A percentile compares a stretch with the other conserved stretches of the same genome.
Conservation (phyloP, 1,140 invertebrate species). For the Drosophila rufa region DNA sequence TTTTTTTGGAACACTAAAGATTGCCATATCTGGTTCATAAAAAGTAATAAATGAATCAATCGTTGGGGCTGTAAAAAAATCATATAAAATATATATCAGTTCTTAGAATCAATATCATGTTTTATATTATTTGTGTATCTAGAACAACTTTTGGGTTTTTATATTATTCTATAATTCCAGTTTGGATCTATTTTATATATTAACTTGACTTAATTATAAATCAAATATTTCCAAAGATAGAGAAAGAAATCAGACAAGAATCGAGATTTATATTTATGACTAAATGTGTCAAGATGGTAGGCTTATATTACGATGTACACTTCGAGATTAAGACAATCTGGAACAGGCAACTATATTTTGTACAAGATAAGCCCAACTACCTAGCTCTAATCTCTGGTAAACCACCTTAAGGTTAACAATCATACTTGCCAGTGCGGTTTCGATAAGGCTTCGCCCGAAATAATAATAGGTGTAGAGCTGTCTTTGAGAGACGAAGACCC, state of each 20-base stretch:
- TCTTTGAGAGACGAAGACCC: slow-evolving; percentile 30
- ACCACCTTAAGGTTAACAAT: slow-evolving; percentile 26
- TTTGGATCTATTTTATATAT: not conserved
- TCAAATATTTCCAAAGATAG: not conserved
- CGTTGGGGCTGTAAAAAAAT: not conserved
- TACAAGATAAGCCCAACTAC: slow-evolving; percentile 4
- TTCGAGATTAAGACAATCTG: slow-evolving; percentile 3
- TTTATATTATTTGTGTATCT: not conserved
- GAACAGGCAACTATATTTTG: not conserved
- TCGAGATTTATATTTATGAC: not conserved
- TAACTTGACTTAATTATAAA: not conserved
- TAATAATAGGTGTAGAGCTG: not conserved
- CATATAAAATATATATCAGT: not conserved
- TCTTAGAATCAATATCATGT: not conserved
- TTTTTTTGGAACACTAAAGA: not conserved
- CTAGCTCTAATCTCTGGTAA: slow-evolving; percentile 7
- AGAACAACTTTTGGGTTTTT: not conserved
- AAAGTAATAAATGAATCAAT: slow-evolving; percentile 5
- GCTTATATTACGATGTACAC: not conserved
- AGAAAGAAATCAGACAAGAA: not conserved
- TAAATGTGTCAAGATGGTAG: not conserved
- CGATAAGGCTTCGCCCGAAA: slow-evolving; percentile 24
- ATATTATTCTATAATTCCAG: not conserved
- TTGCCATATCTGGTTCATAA: not conserved
- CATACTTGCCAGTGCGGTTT: slow-evolving; percentile 18